Evolutionary conservation across 2,797 vertebrate species (phyloP), one percentile per base, ranked within the genome.

Genomic region (Tokudaia tokunoshimensis): DNA sequence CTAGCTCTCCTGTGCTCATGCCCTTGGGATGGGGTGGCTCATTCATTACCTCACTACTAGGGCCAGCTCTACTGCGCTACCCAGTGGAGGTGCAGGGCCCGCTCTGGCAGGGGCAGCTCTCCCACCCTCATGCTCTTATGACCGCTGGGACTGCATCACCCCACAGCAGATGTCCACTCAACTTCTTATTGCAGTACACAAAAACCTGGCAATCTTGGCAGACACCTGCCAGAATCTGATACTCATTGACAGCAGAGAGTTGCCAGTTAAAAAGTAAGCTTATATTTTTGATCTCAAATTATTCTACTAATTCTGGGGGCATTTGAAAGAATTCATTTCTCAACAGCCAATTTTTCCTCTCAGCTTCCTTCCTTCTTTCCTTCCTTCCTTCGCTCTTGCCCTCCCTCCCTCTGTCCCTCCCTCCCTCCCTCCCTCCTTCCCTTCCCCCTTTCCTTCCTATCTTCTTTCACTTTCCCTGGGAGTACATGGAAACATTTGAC

Each of bases 401-500:
- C 41, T 34, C 12, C 14, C 3, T 41, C 22, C 22, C 17, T 82
- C 29, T 0, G 8, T 22, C 29, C 1, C 1, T 34, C 3, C 8
- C 0, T 29, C 24, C 37, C 9, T 34, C 6, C 26, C 8, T 31
- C 5, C 37, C 44, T 31, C 1, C 37, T 24, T 67, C 41, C 61
- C 59, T 59, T 7, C 15, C 15, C 26, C 3, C 7, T 31, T 83
- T 20, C 2, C 37, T 52, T 52, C 41, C 61, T 34, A 12, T 24
- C 19, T 50, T 34, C 19, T 50, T 67, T 50, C 61, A 22, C 29
- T 50, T 85, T 24, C 11, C 19, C 83, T 67, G 29, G n/a, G 34
- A 70, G 34, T 41, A 13, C 15, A 41, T 57, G 24, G 50, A 87
- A 57, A 41, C 31, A 29, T 15, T 37, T 55, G 50, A n/a, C 50